Percentiles rank a stretch among this genome's conserved stretches.
Conservation (phyloP, 1,140 invertebrate species). For the Heliothis virescens region DNA sequence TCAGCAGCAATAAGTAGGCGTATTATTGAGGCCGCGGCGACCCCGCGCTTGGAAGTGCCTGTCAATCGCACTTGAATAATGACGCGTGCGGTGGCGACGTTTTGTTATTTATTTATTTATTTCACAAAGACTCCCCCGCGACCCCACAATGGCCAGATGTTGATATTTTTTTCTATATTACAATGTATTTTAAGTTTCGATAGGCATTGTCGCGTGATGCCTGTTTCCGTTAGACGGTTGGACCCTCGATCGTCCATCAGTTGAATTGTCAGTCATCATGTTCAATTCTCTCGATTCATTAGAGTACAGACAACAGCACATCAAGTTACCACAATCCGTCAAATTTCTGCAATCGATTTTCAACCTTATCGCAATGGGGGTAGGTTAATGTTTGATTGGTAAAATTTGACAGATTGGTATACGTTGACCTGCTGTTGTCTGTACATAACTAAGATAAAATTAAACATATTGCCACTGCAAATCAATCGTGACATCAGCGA, state of each 20-base stretch:
- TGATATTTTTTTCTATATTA: constrained; percentile 79
- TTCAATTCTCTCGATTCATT: constrained; percentile 33
- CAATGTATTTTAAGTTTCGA: constrained; percentile 77
- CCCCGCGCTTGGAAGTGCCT: constrained; percentile 77
- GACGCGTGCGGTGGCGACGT: constrained; percentile 67
- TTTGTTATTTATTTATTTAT: constrained; percentile 83
- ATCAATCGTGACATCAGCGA: no score
- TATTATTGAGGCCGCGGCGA: constrained; percentile 74
- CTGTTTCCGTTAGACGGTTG: constrained; percentile 66
- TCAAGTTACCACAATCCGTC: no score
- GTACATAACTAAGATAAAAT: background rate
- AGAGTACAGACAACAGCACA: no score
- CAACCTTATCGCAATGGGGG: no score
- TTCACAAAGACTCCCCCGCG: constrained; percentile 77
- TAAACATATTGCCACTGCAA: background rate
- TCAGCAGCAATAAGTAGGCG: constrained; percentile 80
- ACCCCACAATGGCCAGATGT: constrained; percentile 80
- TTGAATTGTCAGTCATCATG: constrained; percentile 47
- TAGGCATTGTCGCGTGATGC: constrained; percentile 61
- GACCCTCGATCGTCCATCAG: constrained; percentile 43
- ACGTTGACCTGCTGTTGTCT: no score
- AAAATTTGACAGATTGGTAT: no score
- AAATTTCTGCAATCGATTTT: no score
- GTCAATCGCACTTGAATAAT: constrained; percentile 84
- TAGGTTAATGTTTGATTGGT: no score